These are phyloP conservation scores for Tapirus terrestris DNA, from an alignment of 2,113 vertebrate genomes.

Conservation along the genomic window DNA sequence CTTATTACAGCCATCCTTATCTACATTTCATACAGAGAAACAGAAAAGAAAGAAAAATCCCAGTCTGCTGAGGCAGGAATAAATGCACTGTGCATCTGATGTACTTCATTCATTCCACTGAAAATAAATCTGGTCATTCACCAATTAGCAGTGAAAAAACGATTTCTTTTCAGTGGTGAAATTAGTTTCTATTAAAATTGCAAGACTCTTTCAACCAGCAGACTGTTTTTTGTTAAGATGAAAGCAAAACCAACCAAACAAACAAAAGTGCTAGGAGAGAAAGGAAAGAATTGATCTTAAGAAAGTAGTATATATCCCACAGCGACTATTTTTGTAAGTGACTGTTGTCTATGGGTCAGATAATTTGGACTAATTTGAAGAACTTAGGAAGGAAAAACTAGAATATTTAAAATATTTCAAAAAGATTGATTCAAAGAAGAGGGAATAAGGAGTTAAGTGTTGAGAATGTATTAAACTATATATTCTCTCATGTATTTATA, in stretches of 20 bases:
- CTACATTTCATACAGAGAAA: slow-evolving; percentile 66
- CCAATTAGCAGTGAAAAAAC: slow-evolving; percentile 14
- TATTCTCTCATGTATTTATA: neutral
- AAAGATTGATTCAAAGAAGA: neutral
- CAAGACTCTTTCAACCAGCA: slow-evolving; percentile 36
- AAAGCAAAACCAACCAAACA: slow-evolving; percentile 50
- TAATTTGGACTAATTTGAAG: slow-evolving; percentile 41
- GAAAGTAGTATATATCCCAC: neutral
- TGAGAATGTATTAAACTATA: neutral
- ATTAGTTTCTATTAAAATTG: slow-evolving; percentile 67
- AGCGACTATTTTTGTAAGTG: neutral
- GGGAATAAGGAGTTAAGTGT: neutral
- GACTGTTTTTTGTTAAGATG: slow-evolving; percentile 31
- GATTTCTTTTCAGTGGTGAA: slow-evolving; percentile 40
- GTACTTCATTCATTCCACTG: slow-evolving; percentile 46
- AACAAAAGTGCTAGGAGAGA: neutral
- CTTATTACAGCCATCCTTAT: slow-evolving; percentile 66
- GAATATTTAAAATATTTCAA: neutral
- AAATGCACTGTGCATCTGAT: slow-evolving; percentile 54
- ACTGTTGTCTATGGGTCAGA: neutral
- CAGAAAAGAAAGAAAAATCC: slow-evolving; percentile 63
- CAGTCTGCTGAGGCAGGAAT: slow-evolving; percentile 29
- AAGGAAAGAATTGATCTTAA: neutral
- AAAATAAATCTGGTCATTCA: slow-evolving; percentile 47
- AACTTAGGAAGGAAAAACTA: neutral